A percentile compares a stretch with the other conserved stretches of the same genome.
These are phyloP conservation scores for Heliconius himera DNA, from an alignment of 1,140 invertebrate species.

Conservation along the genomic window DNA sequence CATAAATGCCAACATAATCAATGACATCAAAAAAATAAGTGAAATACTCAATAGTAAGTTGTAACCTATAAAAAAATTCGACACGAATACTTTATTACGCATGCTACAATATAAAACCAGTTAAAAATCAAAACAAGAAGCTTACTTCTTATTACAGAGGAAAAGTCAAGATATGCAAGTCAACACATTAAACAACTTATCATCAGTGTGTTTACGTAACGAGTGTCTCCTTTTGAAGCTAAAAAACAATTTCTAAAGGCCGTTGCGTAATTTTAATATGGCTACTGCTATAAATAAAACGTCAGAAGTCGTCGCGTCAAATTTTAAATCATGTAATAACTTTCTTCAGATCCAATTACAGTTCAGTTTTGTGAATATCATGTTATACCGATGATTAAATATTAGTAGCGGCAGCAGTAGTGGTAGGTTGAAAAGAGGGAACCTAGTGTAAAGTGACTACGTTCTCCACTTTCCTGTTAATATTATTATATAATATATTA, in stretches of 20 bases:
- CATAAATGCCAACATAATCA: neutral
- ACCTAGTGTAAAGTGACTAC: too few relatives aligned
- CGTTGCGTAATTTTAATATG: conserved; percentile 25
- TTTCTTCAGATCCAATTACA: conserved; percentile 4
- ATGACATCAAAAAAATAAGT: neutral
- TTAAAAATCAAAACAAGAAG: neutral
- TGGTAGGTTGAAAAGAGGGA: too few relatives aligned
- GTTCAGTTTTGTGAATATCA: neutral
- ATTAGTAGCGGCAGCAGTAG: too few relatives aligned
- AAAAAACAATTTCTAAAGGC: conserved; percentile 28
- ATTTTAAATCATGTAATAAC: conserved; percentile 20
- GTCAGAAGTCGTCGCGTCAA: neutral
- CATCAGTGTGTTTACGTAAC: conserved; percentile 21
- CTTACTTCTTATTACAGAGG: neutral
- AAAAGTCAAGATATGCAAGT: conserved; percentile 2
- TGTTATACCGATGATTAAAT: too few relatives aligned
- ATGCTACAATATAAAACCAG: neutral
- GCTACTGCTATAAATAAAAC: conserved; percentile 26
- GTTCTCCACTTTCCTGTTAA: too few relatives aligned
- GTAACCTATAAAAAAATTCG: neutral
- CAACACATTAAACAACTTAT: conserved; percentile 6
- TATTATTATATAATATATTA: too few relatives aligned
- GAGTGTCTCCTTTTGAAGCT: conserved; percentile 18
- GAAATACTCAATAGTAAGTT: neutral
- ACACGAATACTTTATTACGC: neutral